Conservation (phyloP, 2,888 invertebrate species). For the Drosophila prostipennis region DNA sequence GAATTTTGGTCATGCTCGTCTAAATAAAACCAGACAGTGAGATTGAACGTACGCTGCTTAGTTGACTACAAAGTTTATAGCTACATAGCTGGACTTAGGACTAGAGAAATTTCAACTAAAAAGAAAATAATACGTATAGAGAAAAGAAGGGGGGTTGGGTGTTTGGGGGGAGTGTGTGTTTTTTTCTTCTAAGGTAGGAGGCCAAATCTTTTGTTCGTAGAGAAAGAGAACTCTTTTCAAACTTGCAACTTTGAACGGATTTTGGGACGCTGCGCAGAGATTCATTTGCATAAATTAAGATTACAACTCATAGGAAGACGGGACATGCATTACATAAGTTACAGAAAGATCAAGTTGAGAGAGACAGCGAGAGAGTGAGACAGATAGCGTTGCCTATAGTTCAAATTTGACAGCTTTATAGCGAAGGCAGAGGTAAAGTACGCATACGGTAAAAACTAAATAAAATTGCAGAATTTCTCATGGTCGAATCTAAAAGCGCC, state of each 20-base stretch:
- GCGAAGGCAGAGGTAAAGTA: constrained; percentile 32
- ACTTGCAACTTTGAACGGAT: constrained; percentile 53
- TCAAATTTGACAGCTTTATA: constrained; percentile 15
- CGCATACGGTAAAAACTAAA: constrained; percentile 38
- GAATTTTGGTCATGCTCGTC: constrained; percentile 81
- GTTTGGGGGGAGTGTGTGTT: neutral
- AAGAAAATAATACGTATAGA: constrained; percentile 31
- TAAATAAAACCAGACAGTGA: constrained; percentile 84
- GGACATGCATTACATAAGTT: constrained; percentile 70
- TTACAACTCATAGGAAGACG: constrained; percentile 49
- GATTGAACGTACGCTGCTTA: constrained; percentile 57
- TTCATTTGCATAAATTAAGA: constrained; percentile 42
- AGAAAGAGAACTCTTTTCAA: constrained; percentile 74
- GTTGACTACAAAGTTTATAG: constrained; percentile 40
- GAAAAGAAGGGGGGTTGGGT: neutral
- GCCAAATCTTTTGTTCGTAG: constrained; percentile 36
- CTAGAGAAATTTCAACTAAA: constrained; percentile 40
- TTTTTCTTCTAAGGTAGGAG: constrained; percentile 4
- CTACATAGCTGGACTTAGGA: constrained; percentile 44
- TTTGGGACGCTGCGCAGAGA: constrained; percentile 19
- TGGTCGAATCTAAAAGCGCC: constrained; percentile 61
- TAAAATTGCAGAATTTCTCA: constrained; percentile 24
- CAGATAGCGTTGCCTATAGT: constrained; percentile 41
- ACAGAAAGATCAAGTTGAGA: constrained; percentile 59
- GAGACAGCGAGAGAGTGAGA: constrained; percentile 48